Conservation (phyloP, 1,140 invertebrate genomes). For the Steinernema feltiae region DNA sequence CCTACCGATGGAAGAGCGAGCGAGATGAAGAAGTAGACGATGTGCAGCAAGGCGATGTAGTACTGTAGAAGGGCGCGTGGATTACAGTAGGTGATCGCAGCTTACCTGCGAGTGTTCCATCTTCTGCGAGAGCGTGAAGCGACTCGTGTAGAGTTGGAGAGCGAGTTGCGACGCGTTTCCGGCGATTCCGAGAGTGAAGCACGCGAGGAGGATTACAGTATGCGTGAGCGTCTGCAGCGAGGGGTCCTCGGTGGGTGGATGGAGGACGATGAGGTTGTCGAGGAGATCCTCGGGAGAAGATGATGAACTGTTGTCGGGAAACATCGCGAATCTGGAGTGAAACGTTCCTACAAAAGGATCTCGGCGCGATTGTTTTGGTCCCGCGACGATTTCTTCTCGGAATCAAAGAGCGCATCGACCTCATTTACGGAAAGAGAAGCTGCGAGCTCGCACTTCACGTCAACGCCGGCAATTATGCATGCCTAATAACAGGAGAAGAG, state of each 20-base stretch:
- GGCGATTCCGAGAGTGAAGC: neutral
- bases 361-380: too few relatives aligned
- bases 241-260: neutral
- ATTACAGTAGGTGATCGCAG: neutral
- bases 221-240: neutral
- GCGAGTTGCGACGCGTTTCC: neutral
- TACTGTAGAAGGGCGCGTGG: neutral
- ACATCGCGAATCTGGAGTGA: too few relatives aligned
- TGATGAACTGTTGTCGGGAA: too few relatives aligned
- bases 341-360: too few relatives aligned
- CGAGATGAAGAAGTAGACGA: slow-evolving; percentile 1
- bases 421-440: too few relatives aligned
- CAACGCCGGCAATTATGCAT: too few relatives aligned
- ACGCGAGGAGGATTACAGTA: neutral
- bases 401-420: too few relatives aligned
- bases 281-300: too few relatives aligned
- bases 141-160: neutral
- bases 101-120: neutral
- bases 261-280: neutral
- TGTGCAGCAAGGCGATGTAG: neutral
- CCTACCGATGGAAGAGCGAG: neutral
- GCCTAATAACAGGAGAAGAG: too few relatives aligned
- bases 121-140: neutral
- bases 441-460: too few relatives aligned
- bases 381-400: too few relatives aligned